Evolutionary conservation across 1,140 invertebrate species (phyloP).

Genomic region (Trypoxylus dichotomus): DNA sequence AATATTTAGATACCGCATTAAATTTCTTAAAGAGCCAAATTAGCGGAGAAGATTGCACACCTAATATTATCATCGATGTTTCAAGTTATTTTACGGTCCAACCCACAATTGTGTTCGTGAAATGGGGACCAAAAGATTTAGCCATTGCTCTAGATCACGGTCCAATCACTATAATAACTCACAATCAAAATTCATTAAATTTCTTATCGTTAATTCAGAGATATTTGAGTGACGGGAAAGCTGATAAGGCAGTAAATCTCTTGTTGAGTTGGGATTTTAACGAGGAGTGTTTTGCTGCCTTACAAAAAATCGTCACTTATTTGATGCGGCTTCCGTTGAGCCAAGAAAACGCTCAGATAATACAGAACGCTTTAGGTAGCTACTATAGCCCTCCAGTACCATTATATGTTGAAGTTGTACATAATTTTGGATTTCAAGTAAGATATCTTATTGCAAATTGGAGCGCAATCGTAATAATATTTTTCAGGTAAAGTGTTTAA

Average conservation of each 20-base stretch:
- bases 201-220: conserved; percentile 60
- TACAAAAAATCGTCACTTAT: conserved; percentile 73
- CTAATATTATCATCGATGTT: conserved; percentile 66
- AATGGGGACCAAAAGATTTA: conserved; percentile 55
- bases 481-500: conserved; percentile 69
- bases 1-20: conserved; percentile 76
- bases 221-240: conserved; percentile 66
- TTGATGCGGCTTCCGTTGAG: conserved; percentile 67
- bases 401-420: conserved; percentile 67
- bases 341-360: conserved; percentile 63
- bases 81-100: conserved; percentile 68
- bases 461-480: background rate
- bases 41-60: conserved; percentile 66
- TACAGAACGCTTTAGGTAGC: conserved; percentile 72
- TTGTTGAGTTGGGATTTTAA: conserved; percentile 73
- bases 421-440: conserved; percentile 51
- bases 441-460: background rate
- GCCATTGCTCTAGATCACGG: conserved; percentile 64
- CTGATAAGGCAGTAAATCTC: conserved; percentile 71
- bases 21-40: conserved; percentile 69
- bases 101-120: conserved; percentile 62
- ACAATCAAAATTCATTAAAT: conserved; percentile 43
- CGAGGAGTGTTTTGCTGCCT: conserved; percentile 64
- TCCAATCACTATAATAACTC: conserved; percentile 51
- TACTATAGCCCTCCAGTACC: conserved; percentile 68